A percentile compares a stretch with the other conserved stretches of the same genome.
phyloP scores from a whole-genome alignment of 2,888 invertebrate species.

The Pseudococcus longispinus region DNA sequence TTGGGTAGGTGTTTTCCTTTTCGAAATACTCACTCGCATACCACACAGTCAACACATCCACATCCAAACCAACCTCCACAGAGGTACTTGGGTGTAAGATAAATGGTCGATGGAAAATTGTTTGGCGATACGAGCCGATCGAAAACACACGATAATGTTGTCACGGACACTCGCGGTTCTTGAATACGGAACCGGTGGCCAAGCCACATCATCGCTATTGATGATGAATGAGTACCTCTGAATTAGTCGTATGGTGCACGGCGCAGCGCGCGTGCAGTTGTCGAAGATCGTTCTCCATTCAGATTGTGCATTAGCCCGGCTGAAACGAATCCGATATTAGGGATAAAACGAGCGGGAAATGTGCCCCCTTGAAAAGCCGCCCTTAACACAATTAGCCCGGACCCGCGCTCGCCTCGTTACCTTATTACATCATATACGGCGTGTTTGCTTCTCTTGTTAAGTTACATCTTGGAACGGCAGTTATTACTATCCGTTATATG shows the following conservation, averaged over 20 bases:
- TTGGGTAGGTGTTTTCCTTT: too few relatives aligned
- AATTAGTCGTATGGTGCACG: conserved; percentile 55
- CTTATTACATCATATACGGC: conserved; percentile 52
- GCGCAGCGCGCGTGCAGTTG: conserved; percentile 38
- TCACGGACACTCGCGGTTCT: conserved; percentile 54
- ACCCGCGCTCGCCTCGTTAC: conserved; percentile 29
- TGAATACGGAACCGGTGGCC: conserved; percentile 48
- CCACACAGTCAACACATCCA: too few relatives aligned
- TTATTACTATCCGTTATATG: conserved; percentile 52
- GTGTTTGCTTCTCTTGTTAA: conserved; percentile 54
- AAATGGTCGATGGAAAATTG: conserved; percentile 2
- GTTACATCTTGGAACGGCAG: conserved; percentile 51
- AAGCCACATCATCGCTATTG: conserved; percentile 24
- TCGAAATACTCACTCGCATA: too few relatives aligned
- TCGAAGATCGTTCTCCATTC: conserved; percentile 56
- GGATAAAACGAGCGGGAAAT: conserved; percentile 54
- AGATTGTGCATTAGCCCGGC: conserved; percentile 56
- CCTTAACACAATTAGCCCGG: conserved; percentile 55
- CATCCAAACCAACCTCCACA: background rate
- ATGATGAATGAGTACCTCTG: conserved; percentile 56
- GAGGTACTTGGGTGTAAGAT: background rate
- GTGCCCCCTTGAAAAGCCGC: conserved; percentile 51
- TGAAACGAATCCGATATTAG: conserved; percentile 57
- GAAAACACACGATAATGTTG: conserved; percentile 53
- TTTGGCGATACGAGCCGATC: background rate